These are phyloP conservation scores for Amphibalanus amphitrite DNA, from an alignment of 1,140 invertebrate genomes.

Conservation along the genomic window DNA sequence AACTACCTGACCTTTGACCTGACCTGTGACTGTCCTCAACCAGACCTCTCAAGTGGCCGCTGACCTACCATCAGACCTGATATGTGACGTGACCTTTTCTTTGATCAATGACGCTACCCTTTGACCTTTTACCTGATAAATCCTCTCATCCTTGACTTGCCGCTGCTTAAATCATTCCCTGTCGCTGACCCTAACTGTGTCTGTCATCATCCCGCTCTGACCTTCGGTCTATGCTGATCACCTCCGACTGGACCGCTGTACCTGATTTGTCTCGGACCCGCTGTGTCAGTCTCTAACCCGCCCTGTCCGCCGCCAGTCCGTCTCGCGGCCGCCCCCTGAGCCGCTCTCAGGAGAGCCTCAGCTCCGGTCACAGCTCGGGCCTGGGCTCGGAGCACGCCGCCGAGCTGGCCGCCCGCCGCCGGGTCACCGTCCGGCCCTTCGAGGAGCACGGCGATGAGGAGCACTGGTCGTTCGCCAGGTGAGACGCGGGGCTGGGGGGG, in stretches of 20 bases:
- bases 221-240: too few species aligned
- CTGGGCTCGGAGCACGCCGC: conserved; percentile 14
- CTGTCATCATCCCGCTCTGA: too few species aligned
- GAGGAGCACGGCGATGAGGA: conserved; percentile 23
- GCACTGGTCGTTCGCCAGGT: conserved; percentile 16
- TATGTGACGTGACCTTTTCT: not conserved
- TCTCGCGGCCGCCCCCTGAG: not conserved
- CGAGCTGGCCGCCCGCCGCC: conserved; percentile 12
- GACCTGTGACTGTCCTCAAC: too few species aligned
- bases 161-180: too few species aligned
- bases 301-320: not conserved
- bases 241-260: too few species aligned
- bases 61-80: not conserved
- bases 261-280: too few species aligned
- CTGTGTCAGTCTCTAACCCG: too few species aligned
- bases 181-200: too few species aligned
- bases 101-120: not conserved
- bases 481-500: too few species aligned
- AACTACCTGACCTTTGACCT: too few species aligned
- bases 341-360: conserved; percentile 11
- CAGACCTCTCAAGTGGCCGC: too few species aligned
- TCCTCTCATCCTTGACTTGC: too few species aligned
- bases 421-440: conserved; percentile 23
- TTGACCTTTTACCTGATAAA: conserved; percentile 4
- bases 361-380: conserved; percentile 14